Base-by-base conservation (phyloP, 2,797 vertebrate genomes). In the Sebastes flavidus region DNA sequence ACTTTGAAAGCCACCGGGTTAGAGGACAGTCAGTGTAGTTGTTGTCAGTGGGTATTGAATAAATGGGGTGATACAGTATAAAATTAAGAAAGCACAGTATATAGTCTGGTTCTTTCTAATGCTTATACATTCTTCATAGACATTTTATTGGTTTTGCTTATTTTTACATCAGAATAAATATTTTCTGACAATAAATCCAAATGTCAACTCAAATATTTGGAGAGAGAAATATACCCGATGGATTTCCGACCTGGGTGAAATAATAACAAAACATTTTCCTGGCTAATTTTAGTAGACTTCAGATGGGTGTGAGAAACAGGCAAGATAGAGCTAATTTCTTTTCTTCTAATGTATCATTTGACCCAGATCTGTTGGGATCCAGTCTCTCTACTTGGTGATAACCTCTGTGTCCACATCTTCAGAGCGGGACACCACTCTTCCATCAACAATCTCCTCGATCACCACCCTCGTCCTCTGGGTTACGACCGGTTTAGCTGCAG, bases 381-480 rank as follows among this genome's bases (percentile, higher is more conserved):
- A 13, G 24, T 38, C 24, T 4, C 24, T 70, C 63, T 90, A 88
- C 2, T 83, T 65, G 2, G 25, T 80, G 58, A 94, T 0, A 24
- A 91, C 0, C 16, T 88, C 60, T 0, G 84, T 20, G 27, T 86
- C 89, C 60, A 91, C 78, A 0, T 96, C 93, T 52, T 95, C 95
- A 4, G 60, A 92, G 75, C 91, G 91, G 13, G 94, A 94, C 8
- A 98, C 94, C 55, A 99, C 97, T 77, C 94, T 93, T 32, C 98
- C 97, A 10, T 98, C 94, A 4, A 98, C 49, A 0, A 98, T 86
- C 80, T 98, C 97, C 91, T 99, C 97, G 0, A 97, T 88, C 75
- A 98, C 95, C 3, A 96, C 95, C 89, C 91, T 97, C 54, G 91
- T 96, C 76, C 96, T 96, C 87, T 95, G 95, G 46, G 94, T 96